Evolutionary conservation across 1,140 invertebrate species (phyloP).

Genomic region (Macrobrachium nipponense): DNA sequence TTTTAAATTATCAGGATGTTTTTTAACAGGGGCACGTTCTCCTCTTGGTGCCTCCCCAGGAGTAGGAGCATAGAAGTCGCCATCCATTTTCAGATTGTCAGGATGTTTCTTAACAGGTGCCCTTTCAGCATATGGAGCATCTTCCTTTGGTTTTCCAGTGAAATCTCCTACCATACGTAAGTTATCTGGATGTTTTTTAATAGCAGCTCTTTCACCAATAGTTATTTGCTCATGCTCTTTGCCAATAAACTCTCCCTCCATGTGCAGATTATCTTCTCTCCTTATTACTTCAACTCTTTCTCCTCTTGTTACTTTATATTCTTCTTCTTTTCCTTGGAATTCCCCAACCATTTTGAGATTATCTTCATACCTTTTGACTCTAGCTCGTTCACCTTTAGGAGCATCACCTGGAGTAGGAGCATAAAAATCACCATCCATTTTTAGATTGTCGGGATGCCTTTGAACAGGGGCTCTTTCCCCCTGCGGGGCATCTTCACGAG

Average conservation of each 20-base stretch:
- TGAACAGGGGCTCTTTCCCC: slow-evolving; percentile 17
- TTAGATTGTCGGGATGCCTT: slow-evolving; percentile 16
- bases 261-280: slow-evolving; percentile 73
- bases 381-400: slow-evolving; percentile 32
- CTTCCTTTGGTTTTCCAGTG: too few relatives aligned
- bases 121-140: too few relatives aligned
- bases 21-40: slow-evolving; percentile 32
- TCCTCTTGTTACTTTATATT: slow-evolving; percentile 61
- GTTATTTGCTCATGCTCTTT: slow-evolving; percentile 17
- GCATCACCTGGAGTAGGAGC: not conserved
- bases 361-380: slow-evolving; percentile 69
- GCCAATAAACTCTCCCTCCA: slow-evolving; percentile 71
- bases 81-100: too few relatives aligned
- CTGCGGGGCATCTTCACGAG: slow-evolving; percentile 23
- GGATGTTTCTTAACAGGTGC: too few relatives aligned
- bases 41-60: too few relatives aligned
- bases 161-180: too few relatives aligned
- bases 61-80: too few relatives aligned
- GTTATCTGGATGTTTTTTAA: slow-evolving; percentile 66
- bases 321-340: slow-evolving; percentile 66
- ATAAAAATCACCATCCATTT: slow-evolving; percentile 15
- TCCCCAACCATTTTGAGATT: slow-evolving; percentile 77
- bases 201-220: slow-evolving; percentile 47
- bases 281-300: slow-evolving; percentile 70
- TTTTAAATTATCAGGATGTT: slow-evolving; percentile 59